Percentiles rank a stretch among this genome's conserved stretches.
These are phyloP conservation scores for Doris montereyensis DNA, from an alignment of 2,888 invertebrate genomes.

Conservation along the genomic window DNA sequence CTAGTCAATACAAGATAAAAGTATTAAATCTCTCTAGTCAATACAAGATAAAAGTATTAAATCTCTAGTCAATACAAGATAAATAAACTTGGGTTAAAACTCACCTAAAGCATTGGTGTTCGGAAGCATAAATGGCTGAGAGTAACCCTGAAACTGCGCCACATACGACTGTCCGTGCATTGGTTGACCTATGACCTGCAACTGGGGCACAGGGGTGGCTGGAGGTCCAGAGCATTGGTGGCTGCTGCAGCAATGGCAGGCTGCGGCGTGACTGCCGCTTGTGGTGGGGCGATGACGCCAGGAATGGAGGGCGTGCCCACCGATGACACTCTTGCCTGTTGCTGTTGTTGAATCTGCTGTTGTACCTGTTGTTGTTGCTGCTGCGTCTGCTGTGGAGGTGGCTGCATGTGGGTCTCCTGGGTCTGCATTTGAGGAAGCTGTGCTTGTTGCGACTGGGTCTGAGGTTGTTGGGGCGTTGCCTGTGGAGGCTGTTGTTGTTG, in stretches of 20 bases:
- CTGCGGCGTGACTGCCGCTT: slow-evolving; percentile 46
- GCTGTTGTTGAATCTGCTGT: slow-evolving; percentile 35
- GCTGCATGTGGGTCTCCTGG: slow-evolving; percentile 47
- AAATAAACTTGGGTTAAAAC: not conserved
- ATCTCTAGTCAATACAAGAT: too few relatives aligned
- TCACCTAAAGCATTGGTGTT: slow-evolving; percentile 65
- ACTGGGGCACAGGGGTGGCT: slow-evolving; percentile 54
- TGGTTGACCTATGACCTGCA: slow-evolving; percentile 64
- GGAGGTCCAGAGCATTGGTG: slow-evolving; percentile 51
- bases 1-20: too few relatives aligned
- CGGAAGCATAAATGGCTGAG: slow-evolving; percentile 60
- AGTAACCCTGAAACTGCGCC: slow-evolving; percentile 59
- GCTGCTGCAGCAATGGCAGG: slow-evolving; percentile 51
- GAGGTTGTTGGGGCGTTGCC: slow-evolving; percentile 30
- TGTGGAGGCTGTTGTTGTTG: slow-evolving; percentile 41
- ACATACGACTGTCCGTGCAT: slow-evolving; percentile 62
- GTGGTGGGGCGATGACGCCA: slow-evolving; percentile 39
- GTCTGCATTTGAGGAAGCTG: slow-evolving; percentile 46
- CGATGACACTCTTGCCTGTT: slow-evolving; percentile 37
- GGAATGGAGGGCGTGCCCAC: slow-evolving; percentile 27
- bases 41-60: too few relatives aligned
- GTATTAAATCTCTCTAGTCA: too few relatives aligned
- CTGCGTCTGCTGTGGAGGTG: slow-evolving; percentile 41
- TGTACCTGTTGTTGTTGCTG: slow-evolving; percentile 47
- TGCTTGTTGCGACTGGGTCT: slow-evolving; percentile 43